Evolutionary conservation across 1,140 invertebrate genomes (phyloP), one percentile per base, ranked within the genome.

Genomic region (Scaptomyza pallida): DNA sequence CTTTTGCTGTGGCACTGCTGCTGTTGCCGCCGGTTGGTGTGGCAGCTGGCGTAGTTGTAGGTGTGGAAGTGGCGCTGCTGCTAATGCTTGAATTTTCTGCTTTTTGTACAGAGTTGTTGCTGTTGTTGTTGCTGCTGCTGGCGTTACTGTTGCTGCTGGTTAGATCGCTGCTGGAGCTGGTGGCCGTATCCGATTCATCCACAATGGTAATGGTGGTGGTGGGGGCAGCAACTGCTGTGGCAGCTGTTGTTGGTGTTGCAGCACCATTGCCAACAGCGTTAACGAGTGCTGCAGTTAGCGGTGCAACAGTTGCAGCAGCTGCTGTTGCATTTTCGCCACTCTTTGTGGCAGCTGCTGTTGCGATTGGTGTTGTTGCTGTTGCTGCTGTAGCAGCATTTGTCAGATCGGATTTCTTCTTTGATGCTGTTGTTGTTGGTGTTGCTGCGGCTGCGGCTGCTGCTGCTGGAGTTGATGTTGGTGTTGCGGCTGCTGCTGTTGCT

Each of bases 131-230:
- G 43, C 21, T 45, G 55, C 15, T 57, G 23, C n/a, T n/a, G n/a
- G n/a, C n/a, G 26, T 23, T 45, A 10, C 15, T 48, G 23, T 13
- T 45, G 43, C 21, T 45, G 55, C 15, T 57, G 23, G 48, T 56
- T 47, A 73, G 40, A 65, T 80, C 81, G 57, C 71, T 86, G 62
- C 73, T 79, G 6, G 72, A 78, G 33, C 67, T 89, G 12, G 68
- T 85, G 23, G 80, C 76, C 5, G 85, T 77, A 51, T 89, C 79
- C 10, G 75, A 89, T 19, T 89, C 82, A 43, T 88, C 82, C n/a
- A 70, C 54, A 52, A 88, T 88, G 23, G 78, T 88, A 16, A 88
- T 88, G n/a, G 75, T 88, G 54, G 69, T 88, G n/a, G 75, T 88
- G 54, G 69, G 57, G 45, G 43, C 40, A 15, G 45, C 55, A 56